Conservation (phyloP, 2,113 vertebrate genomes). For the Gorsachius goisagi region DNA sequence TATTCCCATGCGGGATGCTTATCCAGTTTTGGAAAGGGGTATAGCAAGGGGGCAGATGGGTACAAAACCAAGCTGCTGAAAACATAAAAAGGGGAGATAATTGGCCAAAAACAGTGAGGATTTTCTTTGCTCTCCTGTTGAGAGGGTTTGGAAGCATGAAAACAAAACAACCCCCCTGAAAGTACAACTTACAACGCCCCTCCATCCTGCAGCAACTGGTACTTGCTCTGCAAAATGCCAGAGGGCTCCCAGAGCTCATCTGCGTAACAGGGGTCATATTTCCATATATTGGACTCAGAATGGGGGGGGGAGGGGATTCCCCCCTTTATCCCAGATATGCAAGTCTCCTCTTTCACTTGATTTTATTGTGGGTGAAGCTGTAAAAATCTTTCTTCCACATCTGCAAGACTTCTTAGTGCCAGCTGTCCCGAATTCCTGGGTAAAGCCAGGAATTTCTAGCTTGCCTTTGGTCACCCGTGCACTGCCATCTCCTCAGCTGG, state of each 20-base stretch:
- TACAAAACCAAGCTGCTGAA: background rate
- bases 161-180: accelerated
- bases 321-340: background rate
- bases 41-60: background rate
- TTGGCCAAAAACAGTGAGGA: background rate
- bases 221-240: conserved; percentile 7
- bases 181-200: background rate
- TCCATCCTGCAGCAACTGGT: background rate
- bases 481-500: background rate
- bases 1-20: background rate
- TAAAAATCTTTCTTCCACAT: conserved; percentile 57
- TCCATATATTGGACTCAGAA: background rate
- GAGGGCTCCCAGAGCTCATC: background rate
- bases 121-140: background rate
- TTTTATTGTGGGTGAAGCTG: background rate
- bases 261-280: background rate
- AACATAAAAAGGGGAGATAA: background rate
- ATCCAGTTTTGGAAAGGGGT: background rate
- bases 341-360: conserved; percentile 44
- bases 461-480: background rate
- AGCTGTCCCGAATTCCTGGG: conserved; percentile 45
- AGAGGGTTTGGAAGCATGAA: background rate
- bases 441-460: conserved; percentile 23
- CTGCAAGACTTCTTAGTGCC: conserved; percentile 45
- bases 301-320: too few species aligned